Base-by-base conservation (phyloP, 2,797 vertebrate genomes). In the Alosa sapidissima region DNA sequence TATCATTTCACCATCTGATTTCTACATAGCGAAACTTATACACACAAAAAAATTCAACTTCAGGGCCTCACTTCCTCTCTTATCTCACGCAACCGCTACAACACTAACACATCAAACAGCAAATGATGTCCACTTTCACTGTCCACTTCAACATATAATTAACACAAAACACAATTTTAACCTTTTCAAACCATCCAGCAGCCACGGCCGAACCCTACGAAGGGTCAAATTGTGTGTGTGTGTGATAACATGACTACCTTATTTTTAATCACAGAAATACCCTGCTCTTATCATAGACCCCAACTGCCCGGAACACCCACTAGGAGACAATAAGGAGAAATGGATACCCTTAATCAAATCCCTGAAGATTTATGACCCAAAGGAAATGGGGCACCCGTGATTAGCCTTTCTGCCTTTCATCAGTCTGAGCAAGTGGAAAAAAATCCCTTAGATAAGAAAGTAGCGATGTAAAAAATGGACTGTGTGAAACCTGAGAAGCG, bases 261-360 rank as follows among this genome's bases (percentile, higher is more conserved):
- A 75, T 78, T 78, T 78, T 36, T 78, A 45, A 78, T 45, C 68
- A 45, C 36, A 75, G 11, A 75, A 75, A 41, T 19, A 24, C 1
- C 13, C 4, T 36, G 36, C 9, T 21, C 72, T 78, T 47, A 78
- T 78, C 72, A 45, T 45, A 19, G 5, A 13, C 4, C 2, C 5
- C 78, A 21, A 47, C 41, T 21, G 36, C 16, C 36, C 41, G 72
- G 13, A 78, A 78, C 72, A 78, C 36, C 72, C 72, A 47, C 72
- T 13, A 19, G 8, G 16, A 78, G 36, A 78, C 72, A 78, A 78
- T 78, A 78, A 78, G 36, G 45, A 78, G 72, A 45, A 47, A 78
- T 78, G 72, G 41, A 78, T 78, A 13, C 36, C 41, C 72, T 78
- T 19, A 16, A 78, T 45, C 41, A 78, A 13, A 45, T 45, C 72